These are phyloP conservation scores for Pocillopora meandrina DNA, from an alignment of 92 coral and sea anemone genomes.

Conservation along the genomic window DNA sequence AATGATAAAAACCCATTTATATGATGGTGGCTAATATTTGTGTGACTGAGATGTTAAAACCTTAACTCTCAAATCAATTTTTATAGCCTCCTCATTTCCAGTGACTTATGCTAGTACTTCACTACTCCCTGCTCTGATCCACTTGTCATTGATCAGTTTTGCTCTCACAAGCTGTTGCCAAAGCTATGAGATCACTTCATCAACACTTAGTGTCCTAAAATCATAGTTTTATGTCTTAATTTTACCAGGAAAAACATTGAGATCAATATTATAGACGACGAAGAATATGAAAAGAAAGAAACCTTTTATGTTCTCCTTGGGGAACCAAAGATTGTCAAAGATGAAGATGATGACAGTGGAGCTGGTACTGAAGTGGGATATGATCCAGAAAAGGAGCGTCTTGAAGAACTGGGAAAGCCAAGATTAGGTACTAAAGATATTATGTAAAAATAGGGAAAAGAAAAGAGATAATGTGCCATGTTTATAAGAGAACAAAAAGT, in stretches of 20 bases:
- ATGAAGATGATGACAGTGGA: conserved; percentile 39
- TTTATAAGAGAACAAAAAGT: too few relatives aligned
- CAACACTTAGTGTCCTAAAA: not conserved
- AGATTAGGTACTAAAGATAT: conserved; percentile 65
- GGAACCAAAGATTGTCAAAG: conserved; percentile 83
- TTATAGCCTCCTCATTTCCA: too few relatives aligned
- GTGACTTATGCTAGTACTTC: too few relatives aligned
- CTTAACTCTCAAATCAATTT: too few relatives aligned
- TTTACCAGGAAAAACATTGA: conserved; percentile 75
- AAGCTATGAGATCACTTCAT: not conserved
- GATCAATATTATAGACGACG: conserved; percentile 90
- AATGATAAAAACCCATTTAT: too few relatives aligned
- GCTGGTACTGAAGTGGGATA: conserved; percentile 60
- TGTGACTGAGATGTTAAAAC: too few relatives aligned
- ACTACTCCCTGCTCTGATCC: too few relatives aligned
- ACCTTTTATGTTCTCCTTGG: conserved; percentile 85
- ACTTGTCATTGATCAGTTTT: too few relatives aligned
- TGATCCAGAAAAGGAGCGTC: conserved; percentile 86
- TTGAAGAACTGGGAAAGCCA: conserved; percentile 95
- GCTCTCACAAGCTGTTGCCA: not conserved
- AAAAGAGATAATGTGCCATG: too few relatives aligned
- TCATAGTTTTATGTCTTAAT: not conserved
- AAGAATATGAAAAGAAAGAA: conserved; percentile 94
- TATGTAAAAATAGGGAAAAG: too few relatives aligned
- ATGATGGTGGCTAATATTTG: too few relatives aligned